These are phyloP conservation scores for Prosapia bicincta DNA, from an alignment of 2,888 invertebrate species.

Conservation along the genomic window DNA sequence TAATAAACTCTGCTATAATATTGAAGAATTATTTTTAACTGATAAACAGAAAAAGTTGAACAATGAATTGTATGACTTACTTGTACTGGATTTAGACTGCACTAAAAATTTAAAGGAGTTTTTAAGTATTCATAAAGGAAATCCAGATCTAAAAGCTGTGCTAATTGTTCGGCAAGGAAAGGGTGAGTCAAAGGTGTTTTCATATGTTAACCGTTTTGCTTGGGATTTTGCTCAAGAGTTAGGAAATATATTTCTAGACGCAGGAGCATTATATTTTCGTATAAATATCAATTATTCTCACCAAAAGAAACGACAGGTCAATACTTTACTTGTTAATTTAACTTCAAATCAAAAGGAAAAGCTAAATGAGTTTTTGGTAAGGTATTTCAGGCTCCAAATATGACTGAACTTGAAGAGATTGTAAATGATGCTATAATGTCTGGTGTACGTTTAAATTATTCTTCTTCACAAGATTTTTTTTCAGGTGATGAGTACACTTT, in stretches of 20 bases:
- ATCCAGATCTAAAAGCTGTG: constrained; percentile 5
- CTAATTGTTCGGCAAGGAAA: constrained; percentile 2
- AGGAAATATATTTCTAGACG: constrained; percentile 10
- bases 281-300: no score
- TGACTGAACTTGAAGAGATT: constrained; percentile 1
- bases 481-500: neutral
- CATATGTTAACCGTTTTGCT: neutral
- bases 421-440: constrained; percentile 6
- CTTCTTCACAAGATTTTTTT: neutral
- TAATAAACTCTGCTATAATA: constrained; percentile 7
- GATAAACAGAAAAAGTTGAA: neutral
- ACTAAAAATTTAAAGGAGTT: constrained; percentile 8
- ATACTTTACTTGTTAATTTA: neutral
- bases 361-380: constrained; percentile 2
- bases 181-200: constrained; percentile 1
- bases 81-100: neutral
- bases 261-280: constrained; percentile 10
- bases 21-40: constrained; percentile 6
- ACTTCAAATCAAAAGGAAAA: constrained; percentile 6
- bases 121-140: constrained; percentile 6
- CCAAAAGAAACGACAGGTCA: no score
- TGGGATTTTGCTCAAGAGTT: neutral
- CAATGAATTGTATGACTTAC: neutral
- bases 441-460: neutral
- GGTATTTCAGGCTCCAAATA: constrained; percentile 1